Conservation (phyloP, 2,888 invertebrate species). For the Thereva unica region DNA sequence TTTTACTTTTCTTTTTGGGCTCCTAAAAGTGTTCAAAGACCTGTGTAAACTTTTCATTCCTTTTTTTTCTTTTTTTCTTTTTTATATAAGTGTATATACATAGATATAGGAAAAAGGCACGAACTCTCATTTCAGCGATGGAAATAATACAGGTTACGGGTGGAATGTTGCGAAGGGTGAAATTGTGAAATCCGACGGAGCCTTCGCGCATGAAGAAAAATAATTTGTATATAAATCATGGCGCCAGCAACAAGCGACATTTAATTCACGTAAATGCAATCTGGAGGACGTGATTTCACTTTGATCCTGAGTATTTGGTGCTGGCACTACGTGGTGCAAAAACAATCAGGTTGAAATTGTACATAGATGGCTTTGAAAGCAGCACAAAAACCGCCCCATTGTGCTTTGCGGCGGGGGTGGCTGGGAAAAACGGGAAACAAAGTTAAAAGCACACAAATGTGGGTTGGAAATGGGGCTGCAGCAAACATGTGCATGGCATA, state of each 20-base stretch:
- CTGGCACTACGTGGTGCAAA: slow-evolving; percentile 28
- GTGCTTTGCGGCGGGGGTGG: background rate
- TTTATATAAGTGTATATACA: too few relatives aligned
- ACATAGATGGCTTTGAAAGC: background rate
- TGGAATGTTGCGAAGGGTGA: too few relatives aligned
- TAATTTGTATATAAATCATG: slow-evolving; percentile 15
- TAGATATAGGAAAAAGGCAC: too few relatives aligned
- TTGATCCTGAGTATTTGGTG: slow-evolving; percentile 37
- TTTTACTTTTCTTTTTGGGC: too few relatives aligned
- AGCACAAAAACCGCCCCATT: background rate
- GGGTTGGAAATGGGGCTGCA: slow-evolving; percentile 9
- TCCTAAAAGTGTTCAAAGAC: too few relatives aligned
- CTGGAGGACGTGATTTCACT: slow-evolving; percentile 36
- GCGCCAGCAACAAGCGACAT: slow-evolving; percentile 37
- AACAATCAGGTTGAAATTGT: slow-evolving; percentile 17
- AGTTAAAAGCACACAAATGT: slow-evolving; percentile 1
- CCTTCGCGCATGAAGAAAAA: background rate
- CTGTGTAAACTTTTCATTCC: too few relatives aligned
- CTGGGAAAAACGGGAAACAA: slow-evolving; percentile 1
- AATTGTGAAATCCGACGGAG: too few relatives aligned
- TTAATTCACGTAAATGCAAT: slow-evolving; percentile 40
- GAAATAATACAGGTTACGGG: too few relatives aligned
- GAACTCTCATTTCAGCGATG: too few relatives aligned
- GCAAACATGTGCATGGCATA: slow-evolving; percentile 4
- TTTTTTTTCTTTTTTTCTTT: too few relatives aligned